A percentile compares a stretch with the other conserved stretches of the same genome.
phyloP scores from a whole-genome alignment of 1,140 invertebrate genomes.

The Drosophila micromelanica region DNA sequence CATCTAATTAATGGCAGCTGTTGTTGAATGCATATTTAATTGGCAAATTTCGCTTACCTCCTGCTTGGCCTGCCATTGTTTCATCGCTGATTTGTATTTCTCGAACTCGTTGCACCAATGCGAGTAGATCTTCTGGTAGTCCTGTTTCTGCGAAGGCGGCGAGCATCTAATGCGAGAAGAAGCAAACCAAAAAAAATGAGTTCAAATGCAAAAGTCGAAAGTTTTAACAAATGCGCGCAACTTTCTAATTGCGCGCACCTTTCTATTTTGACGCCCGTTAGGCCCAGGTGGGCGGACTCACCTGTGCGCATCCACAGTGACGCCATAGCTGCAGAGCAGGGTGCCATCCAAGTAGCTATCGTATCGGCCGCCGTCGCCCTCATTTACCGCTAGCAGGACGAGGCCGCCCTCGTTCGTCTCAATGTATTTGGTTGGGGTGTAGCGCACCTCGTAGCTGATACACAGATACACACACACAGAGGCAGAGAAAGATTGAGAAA shows the following conservation, averaged over 20 bases:
- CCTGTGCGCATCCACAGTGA: slow-evolving; percentile 89
- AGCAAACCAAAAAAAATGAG: background rate
- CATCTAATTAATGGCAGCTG: slow-evolving; percentile 66
- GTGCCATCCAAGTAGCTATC: slow-evolving; percentile 89
- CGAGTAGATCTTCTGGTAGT: slow-evolving; percentile 91
- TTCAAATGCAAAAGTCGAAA: slow-evolving; percentile 35
- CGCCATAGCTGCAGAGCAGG: slow-evolving; percentile 89
- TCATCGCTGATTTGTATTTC: slow-evolving; percentile 91
- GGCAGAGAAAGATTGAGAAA: slow-evolving; percentile 17
- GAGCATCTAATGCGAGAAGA: slow-evolving; percentile 85
- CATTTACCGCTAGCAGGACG: slow-evolving; percentile 89
- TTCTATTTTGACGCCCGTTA: slow-evolving; percentile 30
- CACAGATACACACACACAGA: slow-evolving; percentile 1
- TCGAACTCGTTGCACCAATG: slow-evolving; percentile 93
- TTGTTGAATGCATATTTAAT: slow-evolving; percentile 56
- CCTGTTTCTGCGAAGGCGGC: slow-evolving; percentile 88
- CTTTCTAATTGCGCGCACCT: slow-evolving; percentile 50
- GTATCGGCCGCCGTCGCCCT: slow-evolving; percentile 89
- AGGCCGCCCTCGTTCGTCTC: slow-evolving; percentile 89
- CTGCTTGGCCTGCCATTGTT: slow-evolving; percentile 90
- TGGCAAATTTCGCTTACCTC: slow-evolving; percentile 86
- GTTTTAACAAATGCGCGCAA: slow-evolving; percentile 16
- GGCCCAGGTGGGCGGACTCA: slow-evolving; percentile 56
- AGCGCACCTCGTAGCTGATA: slow-evolving; percentile 83
- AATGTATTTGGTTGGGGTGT: slow-evolving; percentile 89